Percentiles rank a stretch among this genome's conserved stretches.
Evolutionary conservation across 2,113 vertebrate species (phyloP).

Genomic region (Oceanodroma tethys): DNA sequence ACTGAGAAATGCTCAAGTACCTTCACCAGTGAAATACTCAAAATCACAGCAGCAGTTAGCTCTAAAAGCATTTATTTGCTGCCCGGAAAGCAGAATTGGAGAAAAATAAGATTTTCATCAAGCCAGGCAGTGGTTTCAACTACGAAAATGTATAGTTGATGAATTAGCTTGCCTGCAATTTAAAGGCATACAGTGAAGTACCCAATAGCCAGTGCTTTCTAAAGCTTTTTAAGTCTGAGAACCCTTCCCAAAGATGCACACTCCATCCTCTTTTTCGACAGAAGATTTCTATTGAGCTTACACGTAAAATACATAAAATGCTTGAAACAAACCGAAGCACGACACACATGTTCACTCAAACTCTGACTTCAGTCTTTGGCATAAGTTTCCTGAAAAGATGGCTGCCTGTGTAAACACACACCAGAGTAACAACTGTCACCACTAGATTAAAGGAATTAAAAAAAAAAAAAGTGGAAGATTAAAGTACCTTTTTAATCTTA

Average conservation of each 20-base stretch:
- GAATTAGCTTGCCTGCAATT: not conserved
- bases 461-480: not conserved
- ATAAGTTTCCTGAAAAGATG: not conserved
- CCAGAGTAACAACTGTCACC: not conserved
- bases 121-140: not conserved
- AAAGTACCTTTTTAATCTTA: not conserved
- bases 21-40: not conserved
- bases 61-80: constrained; percentile 20
- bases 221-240: not conserved
- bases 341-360: not conserved
- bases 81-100: not conserved
- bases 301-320: not conserved
- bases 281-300: not conserved
- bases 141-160: not conserved
- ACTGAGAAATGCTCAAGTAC: not conserved
- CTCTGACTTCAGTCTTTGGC: not conserved
- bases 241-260: not conserved
- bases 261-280: not conserved
- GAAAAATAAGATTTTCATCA: not conserved
- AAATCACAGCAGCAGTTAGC: not conserved
- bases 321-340: not conserved
- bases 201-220: not conserved
- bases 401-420: not conserved
- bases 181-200: not conserved
- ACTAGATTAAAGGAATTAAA: not conserved